Base-by-base conservation (phyloP, 2,113 vertebrate species). In the Aegotheles bennettii region DNA sequence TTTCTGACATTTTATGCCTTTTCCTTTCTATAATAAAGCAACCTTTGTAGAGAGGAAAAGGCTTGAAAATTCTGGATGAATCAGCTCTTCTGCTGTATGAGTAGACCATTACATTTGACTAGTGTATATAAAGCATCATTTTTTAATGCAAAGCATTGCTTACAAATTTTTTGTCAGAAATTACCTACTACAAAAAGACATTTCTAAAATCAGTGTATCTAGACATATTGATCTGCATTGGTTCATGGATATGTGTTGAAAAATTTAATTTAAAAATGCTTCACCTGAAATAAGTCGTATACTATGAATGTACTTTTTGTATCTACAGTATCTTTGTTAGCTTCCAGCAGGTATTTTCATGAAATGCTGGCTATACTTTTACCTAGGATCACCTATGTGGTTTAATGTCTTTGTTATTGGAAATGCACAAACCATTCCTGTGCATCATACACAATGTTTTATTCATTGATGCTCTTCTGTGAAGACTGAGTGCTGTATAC, bases 81-180 rank as follows among this genome's bases (percentile, higher is more conserved):
- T 78, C 56, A 53, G 19, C n/a, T 84, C 70, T 86, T 83, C 63
- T 70, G 53, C 45, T 45, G 4, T 48, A 70, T 33, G 35, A 76
- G 21, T 70, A 43, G 35, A 85, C 59, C 11, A 10, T 33, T 90
- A 74, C 31, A 61, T 92, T 90, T 71, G 74, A 73, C 4, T 73
- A 67, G 26, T 35, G 4, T 80, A 59, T 90, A 47, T 69, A 84
- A 74, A 84, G 35, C 47, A 50, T 36, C 29, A 73, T 64, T 48
- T 94, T 57, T 93, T 40, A 96, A 65, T 94, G 23, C 70, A n/a
- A 93, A 82, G 70, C 56, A 60, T 85, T 77, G 36, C 63, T 90
- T 96, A 36, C 47, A 65, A 93, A 80, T 70, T 31, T 89, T 70
- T 51, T 93, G 95, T 97, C 96, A 95, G 93, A 97, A 98, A 96